Percentiles rank a stretch among this genome's conserved stretches.
phyloP scores from a whole-genome alignment of 2,797 vertebrate genomes.

The Darevskia nairensis region DNA sequence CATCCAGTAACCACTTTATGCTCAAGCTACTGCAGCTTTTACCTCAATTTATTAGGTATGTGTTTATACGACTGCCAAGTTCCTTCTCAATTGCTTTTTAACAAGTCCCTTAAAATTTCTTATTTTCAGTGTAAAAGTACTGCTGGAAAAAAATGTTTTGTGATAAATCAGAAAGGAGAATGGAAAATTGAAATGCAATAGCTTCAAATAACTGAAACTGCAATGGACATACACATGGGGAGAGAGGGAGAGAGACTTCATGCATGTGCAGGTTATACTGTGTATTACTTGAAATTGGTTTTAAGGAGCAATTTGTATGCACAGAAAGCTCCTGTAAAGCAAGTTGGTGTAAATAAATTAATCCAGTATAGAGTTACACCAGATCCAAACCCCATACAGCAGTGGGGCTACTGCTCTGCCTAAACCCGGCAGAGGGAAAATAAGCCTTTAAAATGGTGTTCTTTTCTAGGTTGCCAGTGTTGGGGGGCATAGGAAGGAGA shows the following conservation, averaged over 20 bases:
- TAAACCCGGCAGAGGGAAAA: too few species aligned
- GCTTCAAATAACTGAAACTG: conserved; percentile 17
- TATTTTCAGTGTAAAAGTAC: background rate
- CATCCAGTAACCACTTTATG: conserved; percentile 29
- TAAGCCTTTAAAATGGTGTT: too few species aligned
- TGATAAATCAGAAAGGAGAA: conserved; percentile 27
- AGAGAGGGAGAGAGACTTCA: accelerated
- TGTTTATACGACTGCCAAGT: background rate
- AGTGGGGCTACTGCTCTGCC: too few species aligned
- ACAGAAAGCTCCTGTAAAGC: too few species aligned
- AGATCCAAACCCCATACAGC: too few species aligned
- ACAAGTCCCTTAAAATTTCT: conserved; percentile 10
- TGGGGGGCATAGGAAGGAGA: too few species aligned
- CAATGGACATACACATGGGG: background rate
- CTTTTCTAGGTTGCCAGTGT: too few species aligned
- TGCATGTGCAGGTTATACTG: accelerated
- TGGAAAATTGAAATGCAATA: conserved; percentile 15
- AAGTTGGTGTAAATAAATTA: too few species aligned
- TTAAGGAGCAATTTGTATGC: background rate
- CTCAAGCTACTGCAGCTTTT: conserved; percentile 20
- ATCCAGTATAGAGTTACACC: too few species aligned
- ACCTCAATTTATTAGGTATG: conserved; percentile 8
- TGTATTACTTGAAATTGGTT: conserved; percentile 51
- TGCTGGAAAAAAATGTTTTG: conserved; percentile 14
- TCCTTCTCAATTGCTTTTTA: conserved; percentile 21